Evolutionary conservation across 1,140 invertebrate genomes (phyloP).

Genomic region (Rhopalosiphum padi): DNA sequence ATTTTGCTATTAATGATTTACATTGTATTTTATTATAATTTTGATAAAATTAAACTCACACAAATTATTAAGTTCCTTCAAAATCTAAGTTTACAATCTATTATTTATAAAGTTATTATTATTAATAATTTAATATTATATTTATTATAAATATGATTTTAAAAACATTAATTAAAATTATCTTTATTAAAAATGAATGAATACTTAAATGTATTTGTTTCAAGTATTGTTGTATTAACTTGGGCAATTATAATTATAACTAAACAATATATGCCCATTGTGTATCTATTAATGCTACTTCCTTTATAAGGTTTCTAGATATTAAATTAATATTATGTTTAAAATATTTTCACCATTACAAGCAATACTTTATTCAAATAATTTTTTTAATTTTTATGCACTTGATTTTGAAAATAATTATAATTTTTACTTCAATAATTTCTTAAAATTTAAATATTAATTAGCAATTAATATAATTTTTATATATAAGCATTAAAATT

Average conservation of each 20-base stretch:
- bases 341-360: neutral
- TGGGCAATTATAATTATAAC: no score
- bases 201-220: no score
- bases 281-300: neutral
- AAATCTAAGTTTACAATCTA: neutral
- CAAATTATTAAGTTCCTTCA: neutral
- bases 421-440: no score
- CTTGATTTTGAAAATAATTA: neutral
- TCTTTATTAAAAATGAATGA: no score
- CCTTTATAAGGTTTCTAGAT: neutral
- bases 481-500: neutral
- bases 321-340: neutral
- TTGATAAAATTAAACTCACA: neutral
- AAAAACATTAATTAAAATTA: no score
- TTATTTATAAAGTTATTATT: no score
- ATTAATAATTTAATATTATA: no score
- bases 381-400: neutral
- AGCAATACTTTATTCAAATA: neutral
- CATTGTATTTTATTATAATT: neutral
- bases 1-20: neutral
- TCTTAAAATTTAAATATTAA: no score
- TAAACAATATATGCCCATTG: neutral
- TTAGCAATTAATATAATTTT: neutral
- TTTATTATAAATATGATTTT: no score
- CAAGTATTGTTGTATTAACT: no score